These are phyloP conservation scores for Eutrigla gurnardus DNA, from an alignment of 2,797 vertebrate species.

Conservation along the genomic window DNA sequence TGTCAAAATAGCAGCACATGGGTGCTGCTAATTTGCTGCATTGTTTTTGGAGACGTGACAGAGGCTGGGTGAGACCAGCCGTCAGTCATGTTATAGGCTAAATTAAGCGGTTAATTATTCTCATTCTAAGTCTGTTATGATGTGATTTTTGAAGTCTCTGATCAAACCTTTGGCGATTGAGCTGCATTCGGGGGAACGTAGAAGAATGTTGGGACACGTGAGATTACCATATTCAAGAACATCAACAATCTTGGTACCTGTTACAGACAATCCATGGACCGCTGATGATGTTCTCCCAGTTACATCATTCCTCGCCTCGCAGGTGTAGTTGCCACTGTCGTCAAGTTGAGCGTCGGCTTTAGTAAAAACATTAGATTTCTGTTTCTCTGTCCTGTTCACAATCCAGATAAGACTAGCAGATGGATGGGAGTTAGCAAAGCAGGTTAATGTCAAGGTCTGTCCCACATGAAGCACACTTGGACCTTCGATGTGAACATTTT, in stretches of 20 bases:
- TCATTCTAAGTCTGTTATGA: too few species aligned
- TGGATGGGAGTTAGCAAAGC: conserved; percentile 55
- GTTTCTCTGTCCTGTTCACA: conserved; percentile 33
- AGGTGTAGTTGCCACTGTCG: conserved; percentile 60
- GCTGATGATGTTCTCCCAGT: conserved; percentile 15
- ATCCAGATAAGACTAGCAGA: conserved; percentile 55
- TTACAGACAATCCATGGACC: conserved; percentile 23
- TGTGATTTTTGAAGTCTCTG: not conserved
- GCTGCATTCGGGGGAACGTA: not conserved
- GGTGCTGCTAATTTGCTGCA: too few species aligned
- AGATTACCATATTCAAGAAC: not conserved
- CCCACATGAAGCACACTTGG: not conserved
- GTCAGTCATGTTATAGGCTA: not conserved
- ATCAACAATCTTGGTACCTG: conserved; percentile 38
- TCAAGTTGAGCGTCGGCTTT: not conserved
- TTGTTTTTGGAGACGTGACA: too few species aligned
- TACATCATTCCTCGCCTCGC: conserved; percentile 40
- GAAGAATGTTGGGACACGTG: not conserved
- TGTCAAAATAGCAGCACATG: too few species aligned
- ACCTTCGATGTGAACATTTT: conserved; percentile 54
- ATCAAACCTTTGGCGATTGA: not conserved
- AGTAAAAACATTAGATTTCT: not conserved
- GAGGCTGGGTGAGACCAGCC: not conserved
- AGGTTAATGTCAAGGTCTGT: conserved; percentile 36
- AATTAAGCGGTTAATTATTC: too few species aligned